Evolutionary conservation across 1,140 invertebrate genomes (phyloP).

Genomic region (Drosophila burlai): DNA sequence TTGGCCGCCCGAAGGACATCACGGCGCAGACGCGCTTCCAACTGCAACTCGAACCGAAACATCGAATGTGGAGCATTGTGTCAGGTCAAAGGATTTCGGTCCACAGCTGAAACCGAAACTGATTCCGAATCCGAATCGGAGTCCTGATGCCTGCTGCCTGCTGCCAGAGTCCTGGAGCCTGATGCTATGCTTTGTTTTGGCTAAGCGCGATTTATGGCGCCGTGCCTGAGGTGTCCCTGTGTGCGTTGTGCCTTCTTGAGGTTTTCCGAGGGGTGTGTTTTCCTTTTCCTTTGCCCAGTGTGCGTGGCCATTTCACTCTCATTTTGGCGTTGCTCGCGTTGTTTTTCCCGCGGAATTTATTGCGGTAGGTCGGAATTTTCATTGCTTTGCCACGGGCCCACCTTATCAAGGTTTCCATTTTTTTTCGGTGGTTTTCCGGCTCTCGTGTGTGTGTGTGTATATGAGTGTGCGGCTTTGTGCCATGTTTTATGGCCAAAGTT

Average conservation of each 20-base stretch:
- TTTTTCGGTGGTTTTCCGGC: conserved; percentile 15
- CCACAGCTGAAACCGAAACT: conserved; percentile 40
- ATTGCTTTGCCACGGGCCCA: conserved; percentile 49
- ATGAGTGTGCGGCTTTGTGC: conserved; percentile 19
- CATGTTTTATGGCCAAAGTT: conserved; percentile 58
- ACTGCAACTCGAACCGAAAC: conserved; percentile 51
- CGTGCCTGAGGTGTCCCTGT: conserved; percentile 37
- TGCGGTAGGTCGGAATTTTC: conserved; percentile 84
- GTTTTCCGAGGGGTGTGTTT: conserved; percentile 36
- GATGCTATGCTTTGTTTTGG: conserved; percentile 75
- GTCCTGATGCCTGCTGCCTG: background rate
- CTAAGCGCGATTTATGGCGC: conserved; percentile 74
- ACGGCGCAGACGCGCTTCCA: conserved; percentile 56
- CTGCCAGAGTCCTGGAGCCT: conserved; percentile 9
- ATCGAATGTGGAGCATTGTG: conserved; percentile 83
- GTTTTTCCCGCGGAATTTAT: conserved; percentile 73
- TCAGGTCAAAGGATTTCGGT: conserved; percentile 73
- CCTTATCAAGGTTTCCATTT: conserved; percentile 2
- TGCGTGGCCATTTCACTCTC: conserved; percentile 66
- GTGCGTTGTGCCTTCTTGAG: conserved; percentile 52
- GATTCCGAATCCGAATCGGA: conserved; percentile 27
- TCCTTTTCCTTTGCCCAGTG: conserved; percentile 1
- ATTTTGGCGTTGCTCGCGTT: conserved; percentile 60
- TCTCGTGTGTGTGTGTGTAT: conserved; percentile 5
- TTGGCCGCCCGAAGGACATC: conserved; percentile 1